Conservation (phyloP, 2,797 vertebrate genomes). For the Cyclura pinguis region DNA sequence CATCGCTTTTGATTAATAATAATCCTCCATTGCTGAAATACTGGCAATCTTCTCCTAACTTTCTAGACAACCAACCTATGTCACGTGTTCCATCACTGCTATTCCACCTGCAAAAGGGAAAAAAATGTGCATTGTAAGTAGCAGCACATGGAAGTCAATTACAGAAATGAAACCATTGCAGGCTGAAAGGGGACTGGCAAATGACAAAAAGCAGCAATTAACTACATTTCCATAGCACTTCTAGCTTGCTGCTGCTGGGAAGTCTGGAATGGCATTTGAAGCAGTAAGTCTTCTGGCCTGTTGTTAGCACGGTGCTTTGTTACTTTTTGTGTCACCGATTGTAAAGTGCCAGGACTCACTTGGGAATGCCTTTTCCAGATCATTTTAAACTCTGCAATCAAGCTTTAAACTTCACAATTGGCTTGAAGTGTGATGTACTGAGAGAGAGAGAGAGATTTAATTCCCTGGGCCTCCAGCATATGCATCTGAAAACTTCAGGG, state of each 20-base stretch:
- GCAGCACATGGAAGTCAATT: slow-evolving; percentile 23
- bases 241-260: not conserved
- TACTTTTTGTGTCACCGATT: slow-evolving; percentile 11
- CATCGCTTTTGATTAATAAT: not conserved
- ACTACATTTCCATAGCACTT: slow-evolving; percentile 17
- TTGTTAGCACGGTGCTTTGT: slow-evolving; percentile 16
- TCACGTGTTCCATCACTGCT: not conserved
- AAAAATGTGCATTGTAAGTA: not conserved
- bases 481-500: slow-evolving; percentile 36
- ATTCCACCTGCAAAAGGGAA: slow-evolving; percentile 16
- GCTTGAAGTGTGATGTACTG: slow-evolving; percentile 30
- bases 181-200: slow-evolving; percentile 30
- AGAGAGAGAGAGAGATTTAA: not conserved
- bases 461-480: slow-evolving; percentile 27
- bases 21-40: not conserved
- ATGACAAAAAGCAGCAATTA: slow-evolving; percentile 46
- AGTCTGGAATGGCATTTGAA: slow-evolving; percentile 12
- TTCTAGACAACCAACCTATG: not conserved
- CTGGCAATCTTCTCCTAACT: slow-evolving; percentile 9
- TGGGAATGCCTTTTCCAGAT: slow-evolving; percentile 35
- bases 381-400: slow-evolving; percentile 40
- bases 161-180: slow-evolving; percentile 30
- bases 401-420: slow-evolving; percentile 44
- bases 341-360: slow-evolving; percentile 41
- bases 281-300: slow-evolving; percentile 22